Percentiles rank a stretch among this genome's conserved stretches.
Conservation (phyloP, 64 coral and sea anemone genomes). For the Platygyra sinensis region DNA sequence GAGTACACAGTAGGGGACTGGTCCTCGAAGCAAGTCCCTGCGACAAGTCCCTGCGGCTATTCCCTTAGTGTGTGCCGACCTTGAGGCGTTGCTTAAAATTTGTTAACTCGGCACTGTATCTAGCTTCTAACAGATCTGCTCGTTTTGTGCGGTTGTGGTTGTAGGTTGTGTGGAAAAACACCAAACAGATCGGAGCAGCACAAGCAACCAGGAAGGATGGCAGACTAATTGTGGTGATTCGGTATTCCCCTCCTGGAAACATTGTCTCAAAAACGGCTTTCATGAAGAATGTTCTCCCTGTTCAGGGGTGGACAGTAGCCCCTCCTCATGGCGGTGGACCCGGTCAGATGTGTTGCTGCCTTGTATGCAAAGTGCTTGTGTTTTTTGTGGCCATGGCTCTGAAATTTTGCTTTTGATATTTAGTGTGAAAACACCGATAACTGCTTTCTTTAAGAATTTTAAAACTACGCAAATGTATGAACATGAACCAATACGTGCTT, state of each 20-base stretch:
- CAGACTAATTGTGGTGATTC: constrained; percentile 45
- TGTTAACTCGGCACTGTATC: too few species aligned
- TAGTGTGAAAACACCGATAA: too few species aligned
- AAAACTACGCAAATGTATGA: too few species aligned
- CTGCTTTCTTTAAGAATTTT: too few species aligned
- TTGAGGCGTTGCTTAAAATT: too few species aligned
- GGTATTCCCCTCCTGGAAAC: constrained; percentile 62
- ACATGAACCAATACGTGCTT: too few species aligned
- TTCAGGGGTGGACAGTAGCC: not conserved
- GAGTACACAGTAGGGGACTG: too few species aligned
- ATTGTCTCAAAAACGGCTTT: constrained; percentile 2
- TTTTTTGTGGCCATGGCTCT: not conserved
- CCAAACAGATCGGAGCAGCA: constrained; percentile 69
- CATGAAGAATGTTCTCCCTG: constrained; percentile 51
- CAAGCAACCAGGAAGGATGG: constrained; percentile 40
- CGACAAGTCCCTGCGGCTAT: too few species aligned
- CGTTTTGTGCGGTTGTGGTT: not conserved
- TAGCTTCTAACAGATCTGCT: not conserved
- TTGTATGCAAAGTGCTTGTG: not conserved
- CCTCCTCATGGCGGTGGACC: not conserved
- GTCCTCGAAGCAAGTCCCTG: too few species aligned
- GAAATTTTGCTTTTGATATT: not conserved
- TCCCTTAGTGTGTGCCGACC: too few species aligned
- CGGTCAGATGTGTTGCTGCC: not conserved
- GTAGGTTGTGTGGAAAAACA: constrained; percentile 76